A percentile compares a stretch with the other conserved stretches of the same genome.
These are phyloP conservation scores for Cephus pygmeus DNA, from an alignment of 2,888 invertebrate species.

Conservation along the genomic window DNA sequence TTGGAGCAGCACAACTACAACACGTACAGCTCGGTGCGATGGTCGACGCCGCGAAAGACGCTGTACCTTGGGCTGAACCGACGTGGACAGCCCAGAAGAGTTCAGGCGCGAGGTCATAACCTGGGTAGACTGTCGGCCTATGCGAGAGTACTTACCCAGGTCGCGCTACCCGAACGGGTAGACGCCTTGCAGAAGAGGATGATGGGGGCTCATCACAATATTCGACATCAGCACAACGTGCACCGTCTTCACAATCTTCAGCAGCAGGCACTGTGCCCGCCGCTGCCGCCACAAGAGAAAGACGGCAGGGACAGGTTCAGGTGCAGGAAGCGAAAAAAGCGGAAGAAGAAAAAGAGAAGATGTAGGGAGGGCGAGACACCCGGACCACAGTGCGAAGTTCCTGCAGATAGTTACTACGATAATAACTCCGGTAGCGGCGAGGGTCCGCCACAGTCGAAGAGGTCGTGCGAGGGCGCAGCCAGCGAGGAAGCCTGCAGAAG, in stretches of 20 bases:
- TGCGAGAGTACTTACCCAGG: conserved; percentile 76
- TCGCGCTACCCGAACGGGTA: conserved; percentile 68
- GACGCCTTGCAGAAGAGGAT: conserved; percentile 66
- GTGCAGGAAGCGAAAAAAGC: conserved; percentile 68
- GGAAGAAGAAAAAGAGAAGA: conserved; percentile 66
- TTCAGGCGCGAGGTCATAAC: conserved; percentile 75
- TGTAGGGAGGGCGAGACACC: conserved; percentile 55
- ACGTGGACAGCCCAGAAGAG: conserved; percentile 77
- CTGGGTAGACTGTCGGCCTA: conserved; percentile 81
- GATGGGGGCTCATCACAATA: conserved; percentile 55
- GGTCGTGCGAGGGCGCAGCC: conserved; percentile 54
- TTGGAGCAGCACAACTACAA: conserved; percentile 88
- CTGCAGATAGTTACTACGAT: conserved; percentile 11
- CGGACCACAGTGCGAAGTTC: conserved; percentile 44
- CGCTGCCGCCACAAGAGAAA: conserved; percentile 49
- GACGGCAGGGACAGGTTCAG: conserved; percentile 63
- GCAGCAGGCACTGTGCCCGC: conserved; percentile 61
- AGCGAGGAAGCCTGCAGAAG: conserved; percentile 54
- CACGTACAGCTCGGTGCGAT: conserved; percentile 82
- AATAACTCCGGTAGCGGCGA: conserved; percentile 24
- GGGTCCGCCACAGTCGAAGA: conserved; percentile 44
- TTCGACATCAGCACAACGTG: conserved; percentile 51
- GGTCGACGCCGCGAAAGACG: conserved; percentile 75
- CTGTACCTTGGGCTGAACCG: conserved; percentile 82
- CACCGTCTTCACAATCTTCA: conserved; percentile 42